phyloP scores from a whole-genome alignment of 2,888 invertebrate genomes.

The Eudasyphora cyanicolor region DNA sequence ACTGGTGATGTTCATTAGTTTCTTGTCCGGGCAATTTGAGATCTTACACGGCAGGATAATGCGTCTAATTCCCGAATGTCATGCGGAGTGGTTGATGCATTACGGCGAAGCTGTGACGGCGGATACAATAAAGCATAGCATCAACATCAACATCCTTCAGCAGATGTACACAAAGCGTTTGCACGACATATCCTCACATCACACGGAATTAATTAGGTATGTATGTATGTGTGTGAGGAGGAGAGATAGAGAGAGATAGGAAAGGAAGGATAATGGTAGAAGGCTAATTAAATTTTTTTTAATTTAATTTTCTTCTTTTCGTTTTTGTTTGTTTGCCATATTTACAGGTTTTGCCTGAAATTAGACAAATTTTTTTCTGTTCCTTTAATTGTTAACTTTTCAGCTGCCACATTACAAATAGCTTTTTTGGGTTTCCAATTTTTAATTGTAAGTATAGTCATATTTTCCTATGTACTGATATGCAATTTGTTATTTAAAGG shows the following conservation, averaged over 20 bases:
- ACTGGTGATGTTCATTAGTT: conserved; percentile 38
- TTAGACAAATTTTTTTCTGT: conserved; percentile 43
- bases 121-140: neutral
- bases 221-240: neutral
- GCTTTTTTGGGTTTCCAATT: conserved; percentile 54
- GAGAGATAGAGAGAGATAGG: too few species aligned
- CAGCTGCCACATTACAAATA: conserved; percentile 52
- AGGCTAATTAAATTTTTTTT: too few species aligned
- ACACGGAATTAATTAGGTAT: conserved; percentile 51
- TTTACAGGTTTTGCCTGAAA: conserved; percentile 36
- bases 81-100: conserved; percentile 43
- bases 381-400: conserved; percentile 38
- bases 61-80: conserved; percentile 52
- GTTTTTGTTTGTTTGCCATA: neutral
- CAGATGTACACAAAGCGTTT: conserved; percentile 50
- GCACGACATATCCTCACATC: conserved; percentile 36
- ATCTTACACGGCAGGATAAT: conserved; percentile 43
- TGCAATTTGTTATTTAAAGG: too few species aligned
- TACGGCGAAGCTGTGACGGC: neutral
- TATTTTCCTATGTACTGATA: too few species aligned
- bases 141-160: neutral
- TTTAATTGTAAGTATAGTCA: conserved; percentile 42
- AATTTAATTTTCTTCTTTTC: too few species aligned
- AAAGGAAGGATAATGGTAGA: too few species aligned
- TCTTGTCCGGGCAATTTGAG: conserved; percentile 53